Evolutionary conservation across 2,888 invertebrate species (phyloP).

Genomic region (Gonocerus acuteangulatus): DNA sequence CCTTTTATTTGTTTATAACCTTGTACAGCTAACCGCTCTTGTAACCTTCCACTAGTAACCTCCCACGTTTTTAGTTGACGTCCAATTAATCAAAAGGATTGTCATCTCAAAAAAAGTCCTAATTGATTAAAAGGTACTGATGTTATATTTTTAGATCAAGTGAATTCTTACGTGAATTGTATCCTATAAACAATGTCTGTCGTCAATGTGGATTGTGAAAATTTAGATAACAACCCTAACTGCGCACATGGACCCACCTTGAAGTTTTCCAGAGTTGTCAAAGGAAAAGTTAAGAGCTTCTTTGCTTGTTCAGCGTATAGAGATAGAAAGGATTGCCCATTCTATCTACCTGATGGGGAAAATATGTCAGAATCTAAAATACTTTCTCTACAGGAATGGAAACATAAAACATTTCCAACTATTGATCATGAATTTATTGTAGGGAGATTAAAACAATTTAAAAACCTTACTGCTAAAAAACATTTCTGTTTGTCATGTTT

Average conservation of each 20-base stretch:
- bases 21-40: too few species aligned
- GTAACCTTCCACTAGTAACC: too few species aligned
- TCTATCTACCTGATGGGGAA: constrained; percentile 54
- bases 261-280: constrained; percentile 51
- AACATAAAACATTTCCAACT: constrained; percentile 45
- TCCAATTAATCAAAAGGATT: too few species aligned
- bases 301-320: constrained; percentile 80
- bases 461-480: constrained; percentile 46
- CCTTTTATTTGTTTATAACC: too few species aligned
- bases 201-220: constrained; percentile 48
- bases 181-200: constrained; percentile 35
- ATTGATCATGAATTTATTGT: constrained; percentile 51
- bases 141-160: too few species aligned
- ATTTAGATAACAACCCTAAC: constrained; percentile 56
- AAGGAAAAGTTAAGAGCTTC: constrained; percentile 52
- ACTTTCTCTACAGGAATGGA: constrained; percentile 49
- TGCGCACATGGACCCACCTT: constrained; percentile 68
- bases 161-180: too few species aligned
- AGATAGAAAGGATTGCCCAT: constrained; percentile 66
- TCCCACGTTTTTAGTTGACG: too few species aligned
- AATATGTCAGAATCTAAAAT: constrained; percentile 44
- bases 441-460: constrained; percentile 49
- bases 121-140: too few species aligned
- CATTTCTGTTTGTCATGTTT: constrained; percentile 60
- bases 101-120: too few species aligned